These are phyloP conservation scores for Caenorhabditis plicata DNA, from an alignment of 2,888 invertebrate species.

Conservation along the genomic window DNA sequence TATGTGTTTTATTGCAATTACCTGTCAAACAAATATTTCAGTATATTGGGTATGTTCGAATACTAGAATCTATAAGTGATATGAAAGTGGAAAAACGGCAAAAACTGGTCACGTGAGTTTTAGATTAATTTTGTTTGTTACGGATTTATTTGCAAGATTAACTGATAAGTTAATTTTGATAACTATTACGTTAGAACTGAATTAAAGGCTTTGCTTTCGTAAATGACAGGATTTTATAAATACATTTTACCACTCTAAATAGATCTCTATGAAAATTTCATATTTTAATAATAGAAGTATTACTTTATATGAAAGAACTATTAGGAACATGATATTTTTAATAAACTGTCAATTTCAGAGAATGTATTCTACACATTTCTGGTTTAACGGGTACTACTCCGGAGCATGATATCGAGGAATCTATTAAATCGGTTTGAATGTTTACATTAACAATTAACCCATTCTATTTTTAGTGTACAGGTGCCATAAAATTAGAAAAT, in stretches of 20 bases:
- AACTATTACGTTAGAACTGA: too few relatives aligned
- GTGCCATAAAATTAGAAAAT: slow-evolving; percentile 14
- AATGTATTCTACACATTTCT: slow-evolving; percentile 19
- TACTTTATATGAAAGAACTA: too few relatives aligned
- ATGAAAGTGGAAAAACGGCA: slow-evolving; percentile 23
- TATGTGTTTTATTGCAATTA: neutral
- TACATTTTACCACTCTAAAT: too few relatives aligned
- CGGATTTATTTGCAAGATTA: too few relatives aligned
- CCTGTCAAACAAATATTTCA: slow-evolving; percentile 5
- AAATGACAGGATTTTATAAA: too few relatives aligned
- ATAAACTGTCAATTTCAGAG: slow-evolving; percentile 7
- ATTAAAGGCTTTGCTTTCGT: too few relatives aligned
- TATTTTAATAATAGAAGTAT: too few relatives aligned
- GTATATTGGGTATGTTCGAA: slow-evolving; percentile 35
- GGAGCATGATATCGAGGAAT: slow-evolving; percentile 8
- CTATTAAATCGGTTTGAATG: slow-evolving; percentile 12
- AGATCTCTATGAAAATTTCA: too few relatives aligned
- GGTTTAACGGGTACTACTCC: neutral
- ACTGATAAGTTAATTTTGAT: too few relatives aligned
- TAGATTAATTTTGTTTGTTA: too few relatives aligned
- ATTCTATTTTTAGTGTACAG: slow-evolving; percentile 15
- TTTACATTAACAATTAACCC: neutral
- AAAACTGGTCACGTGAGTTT: slow-evolving; percentile 19
- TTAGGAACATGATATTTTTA: too few relatives aligned
- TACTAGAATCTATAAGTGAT: slow-evolving; percentile 19